Base-by-base conservation (phyloP, 2,797 vertebrate species). In the Cynopterus sphinx region DNA sequence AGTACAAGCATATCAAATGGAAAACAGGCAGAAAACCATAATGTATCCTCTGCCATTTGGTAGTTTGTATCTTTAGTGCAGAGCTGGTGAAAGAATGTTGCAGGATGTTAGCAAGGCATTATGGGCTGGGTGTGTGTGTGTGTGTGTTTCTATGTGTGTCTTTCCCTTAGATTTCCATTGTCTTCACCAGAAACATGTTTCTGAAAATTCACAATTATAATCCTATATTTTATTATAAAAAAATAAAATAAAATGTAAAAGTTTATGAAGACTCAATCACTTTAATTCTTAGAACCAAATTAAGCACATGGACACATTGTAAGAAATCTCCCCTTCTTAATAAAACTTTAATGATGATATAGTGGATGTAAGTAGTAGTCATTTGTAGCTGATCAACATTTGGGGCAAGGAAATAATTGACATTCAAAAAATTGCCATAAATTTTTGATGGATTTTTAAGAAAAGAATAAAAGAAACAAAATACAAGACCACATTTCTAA, bases 11-110 rank as follows among this genome's bases (percentile, higher is more conserved):
- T 90, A 87, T 95, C 96, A 88, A 98, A 95, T 97, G 97, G 97
- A 81, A 97, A 96, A 93, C 88, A 93, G 73, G 90, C 95, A 97
- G 94, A 96, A 93, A 81, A 70, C 95, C 75, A 94, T 92, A 84
- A 95, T 97, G 98, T 98, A 97, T 98, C 91, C 84, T 96, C 97
- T 1, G 28, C 85, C 91, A 28, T 96, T 96, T 96, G 94, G 95
- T 96, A 95, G 81, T 97, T 98, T 97, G 90, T 96, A 96, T 98
- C 96, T 97, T 98, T 97, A 95, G 86, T 63, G 31, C 41, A 65
- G 26, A 87, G 67, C 90, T 97, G 59, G 70, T 98, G 68, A 65
- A 97, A 97, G 97, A 94, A 92, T 96, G 82, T 97, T 96, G 57
- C 3, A 93, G 91, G 88, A 96, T 97, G 83, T 96, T 94, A 94